Conservation (phyloP, 2,113 vertebrate genomes). For the Capricornis sumatraensis region DNA sequence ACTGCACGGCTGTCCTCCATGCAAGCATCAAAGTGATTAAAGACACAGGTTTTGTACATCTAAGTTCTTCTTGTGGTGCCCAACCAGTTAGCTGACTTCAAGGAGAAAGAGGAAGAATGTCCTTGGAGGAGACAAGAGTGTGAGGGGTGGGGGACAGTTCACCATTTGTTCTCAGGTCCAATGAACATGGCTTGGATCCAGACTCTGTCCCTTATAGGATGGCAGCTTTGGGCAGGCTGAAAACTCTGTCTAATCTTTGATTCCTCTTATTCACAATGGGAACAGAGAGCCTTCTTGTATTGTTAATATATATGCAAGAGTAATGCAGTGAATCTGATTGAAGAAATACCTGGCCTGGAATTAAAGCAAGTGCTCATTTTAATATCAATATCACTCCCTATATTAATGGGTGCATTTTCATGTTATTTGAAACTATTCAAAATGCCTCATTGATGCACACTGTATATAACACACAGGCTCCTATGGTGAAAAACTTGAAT, state of each 20-base stretch:
- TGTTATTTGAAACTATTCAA: neutral
- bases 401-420: neutral
- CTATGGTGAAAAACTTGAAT: neutral
- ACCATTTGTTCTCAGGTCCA: neutral
- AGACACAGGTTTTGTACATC: neutral
- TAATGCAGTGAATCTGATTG: neutral
- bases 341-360: neutral
- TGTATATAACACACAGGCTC: neutral
- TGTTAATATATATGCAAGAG: neutral
- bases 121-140: too few relatives aligned
- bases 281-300: neutral
- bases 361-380: neutral
- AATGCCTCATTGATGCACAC: accelerated
- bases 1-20: accelerated
- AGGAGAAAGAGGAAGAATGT: accelerated
- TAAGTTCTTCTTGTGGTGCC: neutral
- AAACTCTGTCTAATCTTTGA: neutral
- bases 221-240: neutral
- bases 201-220: neutral
- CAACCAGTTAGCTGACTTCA: neutral
- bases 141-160: neutral
- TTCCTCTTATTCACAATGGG: neutral
- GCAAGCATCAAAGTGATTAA: neutral
- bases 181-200: accelerated
- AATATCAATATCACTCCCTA: neutral